These are phyloP conservation scores for Drosophila sordidapex DNA, from an alignment of 2,888 invertebrate genomes.

Conservation along the genomic window DNA sequence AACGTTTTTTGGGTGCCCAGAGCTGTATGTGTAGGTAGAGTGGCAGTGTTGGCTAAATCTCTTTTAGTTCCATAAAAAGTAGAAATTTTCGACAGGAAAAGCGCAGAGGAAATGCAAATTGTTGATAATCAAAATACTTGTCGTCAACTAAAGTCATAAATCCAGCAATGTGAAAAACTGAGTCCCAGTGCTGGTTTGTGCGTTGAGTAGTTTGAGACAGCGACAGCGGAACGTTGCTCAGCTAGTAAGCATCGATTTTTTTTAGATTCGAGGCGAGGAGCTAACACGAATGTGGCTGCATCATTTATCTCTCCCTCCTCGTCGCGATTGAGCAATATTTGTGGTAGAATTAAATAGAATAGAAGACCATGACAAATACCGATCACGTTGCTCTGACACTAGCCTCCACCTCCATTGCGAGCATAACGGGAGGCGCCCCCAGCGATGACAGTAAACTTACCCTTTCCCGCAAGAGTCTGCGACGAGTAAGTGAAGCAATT, in stretches of 20 bases:
- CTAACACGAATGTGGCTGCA: constrained; percentile 27
- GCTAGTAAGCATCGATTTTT: constrained; percentile 48
- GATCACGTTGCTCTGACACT: constrained; percentile 83
- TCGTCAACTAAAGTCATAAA: constrained; percentile 11
- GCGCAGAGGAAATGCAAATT: constrained; percentile 20
- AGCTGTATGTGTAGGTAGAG: not conserved
- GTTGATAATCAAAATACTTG: constrained; percentile 7
- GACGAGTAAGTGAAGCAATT: constrained; percentile 76
- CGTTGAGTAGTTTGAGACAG: constrained; percentile 33
- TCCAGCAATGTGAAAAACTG: constrained; percentile 39
- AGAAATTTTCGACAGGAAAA: constrained; percentile 22
- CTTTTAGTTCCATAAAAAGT: constrained; percentile 22
- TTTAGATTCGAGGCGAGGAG: constrained; percentile 5
- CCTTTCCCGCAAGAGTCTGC: constrained; percentile 81
- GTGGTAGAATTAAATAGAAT: not conserved
- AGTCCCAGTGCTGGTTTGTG: constrained; percentile 14
- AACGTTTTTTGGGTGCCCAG: constrained; percentile 18
- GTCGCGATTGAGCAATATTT: constrained; percentile 4
- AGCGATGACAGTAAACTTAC: constrained; percentile 60
- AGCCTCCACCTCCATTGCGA: constrained; percentile 60
- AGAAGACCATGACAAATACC: constrained; percentile 71
- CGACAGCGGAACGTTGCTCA: constrained; percentile 5
- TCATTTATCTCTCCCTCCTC: constrained; percentile 7
- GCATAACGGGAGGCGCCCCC: constrained; percentile 45
- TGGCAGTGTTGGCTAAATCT: constrained; percentile 22